Evolutionary conservation across 2,113 vertebrate genomes (phyloP).

Genomic region (Garra rufa): DNA sequence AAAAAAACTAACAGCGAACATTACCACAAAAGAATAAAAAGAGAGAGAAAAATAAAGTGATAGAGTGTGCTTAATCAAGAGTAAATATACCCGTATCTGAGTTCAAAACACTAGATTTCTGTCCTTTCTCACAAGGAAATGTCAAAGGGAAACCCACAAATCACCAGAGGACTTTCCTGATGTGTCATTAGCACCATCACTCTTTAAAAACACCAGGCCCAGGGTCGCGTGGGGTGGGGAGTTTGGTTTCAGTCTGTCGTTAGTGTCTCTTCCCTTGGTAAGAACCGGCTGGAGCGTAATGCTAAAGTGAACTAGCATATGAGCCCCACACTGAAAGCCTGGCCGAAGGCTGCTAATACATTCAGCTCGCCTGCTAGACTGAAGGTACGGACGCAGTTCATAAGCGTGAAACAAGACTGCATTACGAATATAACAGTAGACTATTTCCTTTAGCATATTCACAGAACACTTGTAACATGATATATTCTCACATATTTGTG

Average conservation of each 20-base stretch:
- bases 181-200: constrained; percentile 78
- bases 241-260: constrained; percentile 68
- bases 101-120: constrained; percentile 76
- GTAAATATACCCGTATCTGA: constrained; percentile 81
- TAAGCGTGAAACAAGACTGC: constrained; percentile 73
- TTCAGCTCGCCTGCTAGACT: constrained; percentile 73
- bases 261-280: constrained; percentile 80
- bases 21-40: constrained; percentile 64
- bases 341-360: constrained; percentile 75
- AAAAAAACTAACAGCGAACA: constrained; percentile 67
- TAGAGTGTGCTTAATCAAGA: constrained; percentile 81
- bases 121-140: constrained; percentile 74
- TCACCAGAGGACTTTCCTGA: constrained; percentile 74
- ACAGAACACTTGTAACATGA: constrained; percentile 76
- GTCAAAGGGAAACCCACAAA: constrained; percentile 71
- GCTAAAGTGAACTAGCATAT: constrained; percentile 68
- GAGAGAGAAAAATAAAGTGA: constrained; percentile 72
- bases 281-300: constrained; percentile 79
- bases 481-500: constrained; percentile 68
- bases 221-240: constrained; percentile 9
- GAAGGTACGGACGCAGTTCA: constrained; percentile 63
- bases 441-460: constrained; percentile 75
- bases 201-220: constrained; percentile 69
- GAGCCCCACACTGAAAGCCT: constrained; percentile 72
- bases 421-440: constrained; percentile 69